phyloP scores from a whole-genome alignment of 35 echinoderm and acorn worm genomes.

The Chiridota heheva region DNA sequence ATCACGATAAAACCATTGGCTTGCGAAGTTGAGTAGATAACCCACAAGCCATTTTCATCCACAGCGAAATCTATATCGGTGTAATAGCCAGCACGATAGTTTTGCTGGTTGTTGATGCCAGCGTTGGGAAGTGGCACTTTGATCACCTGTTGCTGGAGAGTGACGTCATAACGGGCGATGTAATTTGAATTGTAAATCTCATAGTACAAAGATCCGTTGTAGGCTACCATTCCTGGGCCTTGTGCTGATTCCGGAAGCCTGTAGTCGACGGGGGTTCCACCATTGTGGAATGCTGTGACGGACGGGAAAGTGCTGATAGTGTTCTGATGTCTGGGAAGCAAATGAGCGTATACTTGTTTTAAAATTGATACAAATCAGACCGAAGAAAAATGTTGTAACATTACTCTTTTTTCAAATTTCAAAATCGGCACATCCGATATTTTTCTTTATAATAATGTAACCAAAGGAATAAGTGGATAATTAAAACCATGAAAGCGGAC shows the following conservation, averaged over 20 bases:
- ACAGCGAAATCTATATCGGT: slow-evolving; percentile 46
- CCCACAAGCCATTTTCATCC: slow-evolving; percentile 55
- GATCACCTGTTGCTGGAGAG: slow-evolving; percentile 10
- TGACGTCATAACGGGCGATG: slow-evolving; percentile 44
- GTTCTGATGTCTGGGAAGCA: neutral
- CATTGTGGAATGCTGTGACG: slow-evolving; percentile 15
- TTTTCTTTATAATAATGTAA: too few relatives aligned
- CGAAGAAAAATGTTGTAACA: too few relatives aligned
- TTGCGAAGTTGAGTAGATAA: slow-evolving; percentile 29
- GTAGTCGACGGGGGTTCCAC: neutral
- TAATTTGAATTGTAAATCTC: slow-evolving; percentile 26
- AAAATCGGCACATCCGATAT: too few relatives aligned
- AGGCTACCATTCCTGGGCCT: slow-evolving; percentile 48
- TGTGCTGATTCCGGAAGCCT: slow-evolving; percentile 9
- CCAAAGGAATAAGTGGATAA: too few relatives aligned
- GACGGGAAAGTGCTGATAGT: slow-evolving; percentile 19
- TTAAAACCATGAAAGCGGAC: too few relatives aligned
- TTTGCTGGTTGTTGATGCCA: slow-evolving; percentile 3
- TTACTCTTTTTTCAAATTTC: too few relatives aligned
- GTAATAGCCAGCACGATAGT: slow-evolving; percentile 3
- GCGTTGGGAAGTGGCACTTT: slow-evolving; percentile 3
- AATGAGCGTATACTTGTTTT: neutral
- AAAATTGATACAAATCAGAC: too few relatives aligned
- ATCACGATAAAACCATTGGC: slow-evolving; percentile 46
- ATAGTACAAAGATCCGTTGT: slow-evolving; percentile 69